Evolutionary conservation across 2,888 invertebrate genomes (phyloP).

Genomic region (Troides helena): DNA sequence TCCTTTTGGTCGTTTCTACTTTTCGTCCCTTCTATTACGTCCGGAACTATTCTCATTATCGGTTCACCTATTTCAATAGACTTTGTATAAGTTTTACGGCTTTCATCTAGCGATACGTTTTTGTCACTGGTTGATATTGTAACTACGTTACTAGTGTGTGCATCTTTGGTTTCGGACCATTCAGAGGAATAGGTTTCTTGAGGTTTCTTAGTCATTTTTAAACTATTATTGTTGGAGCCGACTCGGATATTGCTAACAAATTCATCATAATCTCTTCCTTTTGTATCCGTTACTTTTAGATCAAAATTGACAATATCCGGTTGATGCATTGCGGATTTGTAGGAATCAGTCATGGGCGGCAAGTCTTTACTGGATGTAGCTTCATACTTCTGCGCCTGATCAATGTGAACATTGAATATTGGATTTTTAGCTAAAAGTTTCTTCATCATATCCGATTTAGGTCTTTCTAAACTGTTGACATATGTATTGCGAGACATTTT

Average conservation of each 20-base stretch:
- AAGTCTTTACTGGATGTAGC: slow-evolving; percentile 57
- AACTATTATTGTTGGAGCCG: slow-evolving; percentile 70
- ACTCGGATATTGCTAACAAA: slow-evolving; percentile 75
- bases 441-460: slow-evolving; percentile 82
- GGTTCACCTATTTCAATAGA: slow-evolving; percentile 75
- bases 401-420: slow-evolving; percentile 70
- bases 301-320: slow-evolving; percentile 77
- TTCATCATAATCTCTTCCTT: slow-evolving; percentile 64
- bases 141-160: slow-evolving; percentile 61
- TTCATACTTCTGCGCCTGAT: slow-evolving; percentile 60
- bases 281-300: slow-evolving; percentile 61
- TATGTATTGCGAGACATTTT: slow-evolving; percentile 82
- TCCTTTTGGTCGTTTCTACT: slow-evolving; percentile 60
- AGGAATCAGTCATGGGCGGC: slow-evolving; percentile 60
- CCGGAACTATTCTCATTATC: slow-evolving; percentile 61
- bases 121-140: slow-evolving; percentile 71
- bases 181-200: slow-evolving; percentile 55
- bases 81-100: slow-evolving; percentile 69
- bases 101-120: slow-evolving; percentile 54
- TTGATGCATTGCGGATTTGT: slow-evolving; percentile 70
- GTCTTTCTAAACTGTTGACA: slow-evolving; percentile 81
- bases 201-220: slow-evolving; percentile 59
- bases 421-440: slow-evolving; percentile 78
- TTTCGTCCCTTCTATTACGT: slow-evolving; percentile 70
- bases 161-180: slow-evolving; percentile 63